Base-by-base conservation (phyloP, 1,140 invertebrate species). In the Carposina sasakii region DNA sequence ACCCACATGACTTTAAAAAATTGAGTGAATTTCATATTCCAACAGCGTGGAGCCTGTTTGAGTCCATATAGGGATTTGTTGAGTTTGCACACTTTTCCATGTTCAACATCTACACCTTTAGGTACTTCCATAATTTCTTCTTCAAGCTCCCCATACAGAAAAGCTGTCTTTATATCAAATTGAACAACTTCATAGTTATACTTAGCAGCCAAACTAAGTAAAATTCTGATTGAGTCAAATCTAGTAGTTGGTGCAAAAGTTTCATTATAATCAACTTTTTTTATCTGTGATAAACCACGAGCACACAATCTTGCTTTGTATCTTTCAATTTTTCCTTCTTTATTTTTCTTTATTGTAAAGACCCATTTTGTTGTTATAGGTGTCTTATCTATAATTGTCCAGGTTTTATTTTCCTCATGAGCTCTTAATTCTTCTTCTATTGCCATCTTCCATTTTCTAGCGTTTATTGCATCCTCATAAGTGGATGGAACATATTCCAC, bases 251-350 rank as follows among this genome's bases (percentile, higher is more conserved):
- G 71, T 37, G 70, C 65, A 58, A 76, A 86, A 17, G 65, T 86
- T 57, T 86, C 79, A 19, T 61, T 9, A 57, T 81, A 86, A 46
- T 86, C 82, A 15, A 85, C 43, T 0, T 57, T 76, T 60, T 64
- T 51, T 2, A 54, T 23, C 13, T 67, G 57, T 39, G 36, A 51
- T 31, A 57, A 64, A 0, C 61, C 61, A 6, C 54, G 37, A 10
- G 55, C 57, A 59, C 64, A 67, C 33, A 63, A 46, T 15, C 64
- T 48, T 48, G 60, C 57, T 41, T 67, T 67, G 21, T 50, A 67
- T 13, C 48, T 16, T 22, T 22, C 19, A 19, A 56, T 16, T 10
- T 49, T 10, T 26, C 46, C 43, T 53, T 61, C 21, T 17, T 46
- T 34, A 40, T 48, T 10, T 22, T 12, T 58, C 22, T 55, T 44